Conservation (phyloP, 2,113 vertebrate species). For the Psephotus haematonotus region DNA sequence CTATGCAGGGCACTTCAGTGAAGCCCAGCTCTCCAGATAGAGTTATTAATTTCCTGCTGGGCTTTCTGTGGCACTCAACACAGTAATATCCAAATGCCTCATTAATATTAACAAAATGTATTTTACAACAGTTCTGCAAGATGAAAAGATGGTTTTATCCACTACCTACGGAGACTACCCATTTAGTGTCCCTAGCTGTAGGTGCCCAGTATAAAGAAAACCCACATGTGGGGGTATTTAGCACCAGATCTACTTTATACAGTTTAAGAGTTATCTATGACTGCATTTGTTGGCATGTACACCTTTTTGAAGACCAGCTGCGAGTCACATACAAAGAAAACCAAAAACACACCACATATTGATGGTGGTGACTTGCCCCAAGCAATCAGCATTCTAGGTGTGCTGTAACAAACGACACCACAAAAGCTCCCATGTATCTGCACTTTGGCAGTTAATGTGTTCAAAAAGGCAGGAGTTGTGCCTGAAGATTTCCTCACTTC, state of each 20-base stretch:
- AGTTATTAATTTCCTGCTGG: not conserved
- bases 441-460: not conserved
- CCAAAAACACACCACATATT: not conserved
- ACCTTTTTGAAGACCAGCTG: not conserved
- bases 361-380: not conserved
- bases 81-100: not conserved
- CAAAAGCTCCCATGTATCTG: not conserved
- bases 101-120: not conserved
- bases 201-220: not conserved
- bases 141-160: not conserved
- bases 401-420: not conserved
- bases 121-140: not conserved
- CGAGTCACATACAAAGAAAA: not conserved
- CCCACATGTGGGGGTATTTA: not conserved
- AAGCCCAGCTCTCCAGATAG: not conserved
- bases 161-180: not conserved
- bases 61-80: not conserved
- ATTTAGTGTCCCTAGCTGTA: not conserved
- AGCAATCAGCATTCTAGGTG: not conserved
- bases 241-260: not conserved
- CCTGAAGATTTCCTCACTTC: not conserved
- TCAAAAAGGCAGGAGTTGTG: not conserved
- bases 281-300: not conserved
- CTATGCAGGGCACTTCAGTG: fast-evolving
- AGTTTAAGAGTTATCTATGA: not conserved